Conservation (phyloP, 2,797 vertebrate genomes). For the Myiotriccus ornatus region DNA sequence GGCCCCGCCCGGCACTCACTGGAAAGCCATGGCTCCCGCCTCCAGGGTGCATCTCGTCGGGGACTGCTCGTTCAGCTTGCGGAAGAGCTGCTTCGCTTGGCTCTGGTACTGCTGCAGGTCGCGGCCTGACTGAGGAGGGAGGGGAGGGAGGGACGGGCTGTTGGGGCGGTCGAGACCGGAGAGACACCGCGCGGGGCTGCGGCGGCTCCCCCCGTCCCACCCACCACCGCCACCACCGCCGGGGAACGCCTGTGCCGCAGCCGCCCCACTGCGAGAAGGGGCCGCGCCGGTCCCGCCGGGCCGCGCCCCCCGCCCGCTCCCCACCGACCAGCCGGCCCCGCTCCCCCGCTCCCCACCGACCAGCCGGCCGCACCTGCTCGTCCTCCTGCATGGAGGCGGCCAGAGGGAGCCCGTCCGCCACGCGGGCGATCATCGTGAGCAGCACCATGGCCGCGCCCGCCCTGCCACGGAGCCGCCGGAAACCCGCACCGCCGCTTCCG, state of each 20-base stretch:
- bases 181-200: no score
- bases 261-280: rapidly evolving
- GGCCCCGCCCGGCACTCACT: slow-evolving; percentile 79
- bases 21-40: slow-evolving; percentile 92
- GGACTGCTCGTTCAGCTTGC: slow-evolving; percentile 96
- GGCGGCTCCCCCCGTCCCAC: background rate
- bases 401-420: slow-evolving; percentile 93
- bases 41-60: slow-evolving; percentile 95
- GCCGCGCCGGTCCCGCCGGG: no score
- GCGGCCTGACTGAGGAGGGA: slow-evolving; percentile 85
- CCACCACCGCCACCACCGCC: rapidly evolving
- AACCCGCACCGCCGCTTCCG: background rate
- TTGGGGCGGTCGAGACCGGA: background rate
- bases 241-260: rapidly evolving
- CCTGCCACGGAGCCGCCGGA: slow-evolving; percentile 39
- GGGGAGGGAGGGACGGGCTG: background rate
- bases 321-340: background rate
- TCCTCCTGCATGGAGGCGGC: slow-evolving; percentile 98
- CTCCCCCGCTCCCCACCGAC: background rate
- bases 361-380: slow-evolving; percentile 83
- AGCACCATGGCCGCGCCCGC: slow-evolving; percentile 82
- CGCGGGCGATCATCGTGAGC: slow-evolving; percentile 94
- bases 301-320: background rate
- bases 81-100: slow-evolving; percentile 96
- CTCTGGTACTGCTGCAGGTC: slow-evolving; percentile 98